These are phyloP conservation scores for Cephalopachus bancanus DNA, from an alignment of 2,797 vertebrate genomes.

Conservation along the genomic window DNA sequence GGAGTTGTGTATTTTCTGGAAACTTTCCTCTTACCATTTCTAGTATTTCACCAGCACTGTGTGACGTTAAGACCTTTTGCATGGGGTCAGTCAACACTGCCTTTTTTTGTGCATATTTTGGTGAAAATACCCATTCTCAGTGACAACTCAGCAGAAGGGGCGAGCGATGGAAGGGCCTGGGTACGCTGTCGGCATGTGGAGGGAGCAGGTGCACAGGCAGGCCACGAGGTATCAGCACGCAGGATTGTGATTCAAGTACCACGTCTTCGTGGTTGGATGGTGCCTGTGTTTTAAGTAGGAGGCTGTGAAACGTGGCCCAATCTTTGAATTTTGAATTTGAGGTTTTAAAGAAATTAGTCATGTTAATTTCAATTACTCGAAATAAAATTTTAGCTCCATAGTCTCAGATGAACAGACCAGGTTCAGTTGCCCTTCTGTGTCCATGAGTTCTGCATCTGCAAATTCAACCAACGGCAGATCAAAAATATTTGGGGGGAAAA, in stretches of 20 bases:
- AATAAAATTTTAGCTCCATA: not conserved
- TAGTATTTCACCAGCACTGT: not conserved
- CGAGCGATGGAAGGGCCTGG: not conserved
- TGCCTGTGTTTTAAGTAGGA: not conserved
- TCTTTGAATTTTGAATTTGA: constrained; percentile 11
- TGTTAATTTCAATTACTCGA: not conserved
- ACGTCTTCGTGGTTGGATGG: not conserved
- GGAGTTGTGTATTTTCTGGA: too few species aligned
- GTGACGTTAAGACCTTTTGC: not conserved
- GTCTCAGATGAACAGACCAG: not conserved
- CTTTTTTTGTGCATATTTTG: not conserved
- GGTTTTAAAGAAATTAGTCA: not conserved
- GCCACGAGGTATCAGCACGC: not conserved
- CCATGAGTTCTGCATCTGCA: not conserved
- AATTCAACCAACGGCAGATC: not conserved
- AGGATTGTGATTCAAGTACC: not conserved
- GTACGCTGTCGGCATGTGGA: too few species aligned
- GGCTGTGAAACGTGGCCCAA: not conserved
- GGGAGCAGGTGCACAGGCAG: accelerated
- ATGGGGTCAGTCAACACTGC: not conserved
- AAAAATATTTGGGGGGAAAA: not conserved
- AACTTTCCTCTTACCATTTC: too few species aligned
- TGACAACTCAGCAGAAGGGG: not conserved
- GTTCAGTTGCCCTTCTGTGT: not conserved
- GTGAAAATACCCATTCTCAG: not conserved